These are phyloP conservation scores for Actinostola sp. DNA, from an alignment of 92 coral and sea anemone genomes.

Conservation along the genomic window DNA sequence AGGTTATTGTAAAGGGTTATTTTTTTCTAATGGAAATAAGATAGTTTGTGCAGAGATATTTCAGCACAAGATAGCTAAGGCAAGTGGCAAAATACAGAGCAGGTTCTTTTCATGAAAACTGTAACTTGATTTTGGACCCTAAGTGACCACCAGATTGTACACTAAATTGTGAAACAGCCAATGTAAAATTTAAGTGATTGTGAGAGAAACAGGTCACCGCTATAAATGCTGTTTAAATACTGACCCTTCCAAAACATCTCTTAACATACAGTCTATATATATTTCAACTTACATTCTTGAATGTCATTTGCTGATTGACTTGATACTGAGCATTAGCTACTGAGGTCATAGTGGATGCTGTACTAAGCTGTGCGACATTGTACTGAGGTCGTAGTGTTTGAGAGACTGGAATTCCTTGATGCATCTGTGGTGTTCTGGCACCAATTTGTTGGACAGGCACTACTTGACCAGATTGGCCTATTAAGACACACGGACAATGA, in stretches of 20 bases:
- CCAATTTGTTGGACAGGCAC: conserved; percentile 2
- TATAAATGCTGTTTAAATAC: too few relatives aligned
- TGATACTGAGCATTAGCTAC: conserved; percentile 19
- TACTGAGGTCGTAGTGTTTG: neutral
- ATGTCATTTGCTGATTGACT: conserved; percentile 28
- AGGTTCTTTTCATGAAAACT: too few relatives aligned
- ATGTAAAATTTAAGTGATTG: too few relatives aligned
- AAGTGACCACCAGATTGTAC: too few relatives aligned
- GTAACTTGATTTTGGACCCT: too few relatives aligned
- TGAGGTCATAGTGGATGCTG: conserved; percentile 5
- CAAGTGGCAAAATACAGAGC: too few relatives aligned
- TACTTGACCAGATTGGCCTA: conserved; percentile 21
- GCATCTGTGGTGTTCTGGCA: conserved; percentile 7
- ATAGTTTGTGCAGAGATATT: too few relatives aligned
- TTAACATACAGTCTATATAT: neutral
- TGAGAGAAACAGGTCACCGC: too few relatives aligned
- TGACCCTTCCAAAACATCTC: conserved; percentile 10
- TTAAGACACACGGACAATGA: neutral
- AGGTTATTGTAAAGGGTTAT: too few relatives aligned
- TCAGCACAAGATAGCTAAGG: too few relatives aligned
- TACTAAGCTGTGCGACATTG: conserved; percentile 4
- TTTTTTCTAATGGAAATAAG: too few relatives aligned
- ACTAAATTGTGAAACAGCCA: too few relatives aligned
- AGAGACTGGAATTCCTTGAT: neutral
- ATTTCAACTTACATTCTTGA: conserved; percentile 15